These are phyloP conservation scores for Synodontis membranacea DNA, from an alignment of 2,113 vertebrate species.

Conservation along the genomic window DNA sequence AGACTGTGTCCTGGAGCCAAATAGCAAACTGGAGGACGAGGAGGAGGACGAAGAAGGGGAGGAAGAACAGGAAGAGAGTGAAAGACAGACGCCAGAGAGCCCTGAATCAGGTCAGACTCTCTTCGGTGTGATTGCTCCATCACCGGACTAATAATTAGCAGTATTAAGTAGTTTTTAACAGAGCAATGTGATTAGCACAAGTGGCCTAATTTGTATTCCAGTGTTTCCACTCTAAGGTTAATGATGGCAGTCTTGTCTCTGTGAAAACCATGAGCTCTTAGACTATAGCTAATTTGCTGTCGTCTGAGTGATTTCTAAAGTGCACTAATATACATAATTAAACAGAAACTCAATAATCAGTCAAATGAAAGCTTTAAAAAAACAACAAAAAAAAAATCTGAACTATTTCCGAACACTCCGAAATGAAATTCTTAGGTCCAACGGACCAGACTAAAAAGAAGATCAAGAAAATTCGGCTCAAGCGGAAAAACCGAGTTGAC, in stretches of 20 bases:
- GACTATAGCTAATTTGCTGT: not conserved
- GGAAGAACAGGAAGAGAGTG: conserved; percentile 72
- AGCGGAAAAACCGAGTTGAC: conserved; percentile 86
- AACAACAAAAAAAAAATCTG: not conserved
- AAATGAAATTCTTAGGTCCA: conserved; percentile 42
- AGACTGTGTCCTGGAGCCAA: conserved; percentile 56
- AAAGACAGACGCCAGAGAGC: conserved; percentile 73
- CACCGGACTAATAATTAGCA: not conserved
- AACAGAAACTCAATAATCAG: not conserved
- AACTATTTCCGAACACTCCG: not conserved
- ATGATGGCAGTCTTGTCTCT: not conserved
- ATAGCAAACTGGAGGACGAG: conserved; percentile 67
- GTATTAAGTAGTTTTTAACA: not conserved
- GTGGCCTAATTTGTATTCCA: not conserved
- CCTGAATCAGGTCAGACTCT: conserved; percentile 69
- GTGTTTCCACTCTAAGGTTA: not conserved
- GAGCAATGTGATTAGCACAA: not conserved
- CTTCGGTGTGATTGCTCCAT: not conserved
- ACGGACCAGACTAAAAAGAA: conserved; percentile 79
- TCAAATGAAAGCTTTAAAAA: not conserved
- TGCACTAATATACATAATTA: not conserved
- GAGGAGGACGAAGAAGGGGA: conserved; percentile 72
- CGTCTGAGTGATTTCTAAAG: not conserved
- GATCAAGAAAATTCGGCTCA: conserved; percentile 81
- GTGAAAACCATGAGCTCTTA: not conserved